Conservation (phyloP, 2,888 invertebrate species). For the Andrena flavipes region DNA sequence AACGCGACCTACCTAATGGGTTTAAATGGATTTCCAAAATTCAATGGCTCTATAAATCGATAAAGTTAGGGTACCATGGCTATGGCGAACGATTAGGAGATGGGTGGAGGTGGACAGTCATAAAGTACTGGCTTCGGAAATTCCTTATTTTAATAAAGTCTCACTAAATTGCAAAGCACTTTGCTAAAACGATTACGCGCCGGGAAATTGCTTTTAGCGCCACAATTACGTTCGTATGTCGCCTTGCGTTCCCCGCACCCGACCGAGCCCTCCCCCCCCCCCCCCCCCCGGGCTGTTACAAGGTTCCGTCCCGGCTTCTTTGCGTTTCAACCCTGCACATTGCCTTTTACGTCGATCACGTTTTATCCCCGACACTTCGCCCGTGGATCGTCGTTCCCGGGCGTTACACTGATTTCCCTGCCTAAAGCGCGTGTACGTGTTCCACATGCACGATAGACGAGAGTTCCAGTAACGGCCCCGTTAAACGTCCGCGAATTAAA, state of each 20-base stretch:
- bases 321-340: slow-evolving; percentile 27
- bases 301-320: slow-evolving; percentile 53
- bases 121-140: slow-evolving; percentile 38
- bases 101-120: slow-evolving; percentile 10
- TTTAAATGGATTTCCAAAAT: neutral
- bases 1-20: slow-evolving; percentile 3
- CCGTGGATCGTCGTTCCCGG: slow-evolving; percentile 20
- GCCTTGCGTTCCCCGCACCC: slow-evolving; percentile 16
- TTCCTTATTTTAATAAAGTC: slow-evolving; percentile 69
- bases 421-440: slow-evolving; percentile 23
- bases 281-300: slow-evolving; percentile 25
- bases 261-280: too few species aligned
- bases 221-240: slow-evolving; percentile 65
- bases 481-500: neutral
- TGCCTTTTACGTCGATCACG: slow-evolving; percentile 48
- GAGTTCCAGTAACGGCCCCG: neutral
- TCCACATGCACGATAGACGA: neutral
- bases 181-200: slow-evolving; percentile 73
- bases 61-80: slow-evolving; percentile 9
- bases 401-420: slow-evolving; percentile 41
- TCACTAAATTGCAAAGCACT: slow-evolving; percentile 76
- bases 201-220: slow-evolving; percentile 69
- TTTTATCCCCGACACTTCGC: slow-evolving; percentile 31
- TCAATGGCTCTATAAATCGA: slow-evolving; percentile 28
- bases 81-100: slow-evolving; percentile 33